phyloP scores from a whole-genome alignment of 2,113 vertebrate species.

The Daboia siamensis region DNA sequence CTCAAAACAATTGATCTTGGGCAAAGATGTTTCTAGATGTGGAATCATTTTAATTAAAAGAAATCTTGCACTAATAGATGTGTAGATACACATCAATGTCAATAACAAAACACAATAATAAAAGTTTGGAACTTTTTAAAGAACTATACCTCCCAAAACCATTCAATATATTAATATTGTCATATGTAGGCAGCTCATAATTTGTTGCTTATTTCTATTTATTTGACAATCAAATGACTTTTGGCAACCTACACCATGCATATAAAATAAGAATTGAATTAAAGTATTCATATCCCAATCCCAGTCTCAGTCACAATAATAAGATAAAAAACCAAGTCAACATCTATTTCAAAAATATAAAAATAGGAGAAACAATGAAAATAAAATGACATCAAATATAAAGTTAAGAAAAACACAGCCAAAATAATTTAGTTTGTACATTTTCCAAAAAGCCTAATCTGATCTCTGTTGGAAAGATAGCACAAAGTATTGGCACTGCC shows the following conservation, averaged over 20 bases:
- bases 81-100: constrained; percentile 43
- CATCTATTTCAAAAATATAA: not conserved
- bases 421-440: not conserved
- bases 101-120: constrained; percentile 41
- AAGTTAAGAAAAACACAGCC: not conserved
- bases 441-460: not conserved
- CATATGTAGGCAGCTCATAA: not conserved
- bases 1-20: constrained; percentile 36
- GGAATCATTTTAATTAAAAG: not conserved
- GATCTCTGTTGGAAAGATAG: not conserved
- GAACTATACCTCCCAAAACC: not conserved
- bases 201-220: not conserved
- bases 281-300: not conserved
- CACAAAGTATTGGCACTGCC: not conserved
- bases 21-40: constrained; percentile 17
- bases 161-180: constrained; percentile 15
- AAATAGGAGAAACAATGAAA: not conserved
- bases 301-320: not conserved
- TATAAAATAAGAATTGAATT: not conserved
- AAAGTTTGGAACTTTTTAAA: not conserved
- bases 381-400: not conserved
- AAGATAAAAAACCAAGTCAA: not conserved
- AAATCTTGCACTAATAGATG: not conserved
- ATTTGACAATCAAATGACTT: not conserved
- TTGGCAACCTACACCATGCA: not conserved